These are phyloP conservation scores for Cyphomyrus plagiostoma DNA, from an alignment of 2,113 vertebrate species.

Conservation along the genomic window DNA sequence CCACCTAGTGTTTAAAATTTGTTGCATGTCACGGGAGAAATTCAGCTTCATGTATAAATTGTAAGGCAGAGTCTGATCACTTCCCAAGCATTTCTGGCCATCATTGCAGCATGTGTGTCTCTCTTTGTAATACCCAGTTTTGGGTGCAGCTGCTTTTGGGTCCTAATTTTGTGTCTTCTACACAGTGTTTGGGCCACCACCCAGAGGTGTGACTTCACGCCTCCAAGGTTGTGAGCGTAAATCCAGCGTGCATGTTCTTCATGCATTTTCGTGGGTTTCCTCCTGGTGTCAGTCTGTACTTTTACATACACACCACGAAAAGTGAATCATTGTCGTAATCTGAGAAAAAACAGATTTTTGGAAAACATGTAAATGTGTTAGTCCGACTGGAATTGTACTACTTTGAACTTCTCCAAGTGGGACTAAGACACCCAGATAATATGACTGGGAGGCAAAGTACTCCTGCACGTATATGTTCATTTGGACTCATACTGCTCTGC, in stretches of 20 bases:
- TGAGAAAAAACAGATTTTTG: too few species aligned
- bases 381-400: too few species aligned
- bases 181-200: neutral
- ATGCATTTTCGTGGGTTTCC: neutral
- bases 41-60: neutral
- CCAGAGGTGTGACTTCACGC: neutral
- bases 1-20: constrained; percentile 18
- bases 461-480: too few species aligned
- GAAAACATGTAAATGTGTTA: too few species aligned
- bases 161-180: neutral
- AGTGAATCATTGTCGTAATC: too few species aligned
- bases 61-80: neutral
- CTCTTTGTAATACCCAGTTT: neutral
- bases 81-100: neutral
- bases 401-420: too few species aligned
- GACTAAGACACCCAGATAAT: too few species aligned
- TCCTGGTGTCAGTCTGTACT: neutral
- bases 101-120: neutral
- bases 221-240: neutral
- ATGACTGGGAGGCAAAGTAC: too few species aligned
- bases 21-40: neutral
- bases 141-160: neutral
- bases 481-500: too few species aligned
- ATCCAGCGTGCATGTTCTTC: neutral
- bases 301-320: too few species aligned